Evolutionary conservation across 2,113 vertebrate genomes (phyloP).

Genomic region (Pampusana beccarii): DNA sequence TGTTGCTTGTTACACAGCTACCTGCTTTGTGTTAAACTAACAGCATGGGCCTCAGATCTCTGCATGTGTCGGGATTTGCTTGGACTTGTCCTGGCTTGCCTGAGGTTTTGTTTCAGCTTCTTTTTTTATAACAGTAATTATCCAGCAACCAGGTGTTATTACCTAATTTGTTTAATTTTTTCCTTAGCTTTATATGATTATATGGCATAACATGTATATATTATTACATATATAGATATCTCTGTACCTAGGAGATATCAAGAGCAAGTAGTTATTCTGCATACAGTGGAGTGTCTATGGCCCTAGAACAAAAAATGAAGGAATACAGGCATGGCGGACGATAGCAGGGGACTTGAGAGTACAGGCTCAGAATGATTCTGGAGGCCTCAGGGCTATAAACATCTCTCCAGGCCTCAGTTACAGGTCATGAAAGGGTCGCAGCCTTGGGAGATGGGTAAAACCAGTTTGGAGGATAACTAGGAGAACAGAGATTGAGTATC

Average conservation of each 20-base stretch:
- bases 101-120: not conserved
- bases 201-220: not conserved
- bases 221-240: not conserved
- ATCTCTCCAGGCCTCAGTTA: rapidly evolving
- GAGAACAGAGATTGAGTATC: not conserved
- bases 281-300: not conserved
- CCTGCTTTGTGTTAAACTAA: not conserved
- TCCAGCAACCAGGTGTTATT: not conserved
- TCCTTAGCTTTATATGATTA: not conserved
- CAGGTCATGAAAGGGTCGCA: not conserved
- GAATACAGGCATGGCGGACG: rapidly evolving
- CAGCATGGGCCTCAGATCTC: rapidly evolving
- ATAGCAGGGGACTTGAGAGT: not conserved
- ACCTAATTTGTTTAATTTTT: not conserved
- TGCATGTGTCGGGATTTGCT: not conserved
- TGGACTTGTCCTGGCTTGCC: not conserved
- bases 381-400: not conserved
- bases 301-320: not conserved
- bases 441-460: not conserved
- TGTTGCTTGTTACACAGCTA: not conserved
- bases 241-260: not conserved
- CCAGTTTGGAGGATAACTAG: not conserved
- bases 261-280: not conserved
- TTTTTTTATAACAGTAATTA: not conserved
- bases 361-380: not conserved